Evolutionary conservation across 2,888 invertebrate species (phyloP).

Genomic region (Lasioglossum marginatum): DNA sequence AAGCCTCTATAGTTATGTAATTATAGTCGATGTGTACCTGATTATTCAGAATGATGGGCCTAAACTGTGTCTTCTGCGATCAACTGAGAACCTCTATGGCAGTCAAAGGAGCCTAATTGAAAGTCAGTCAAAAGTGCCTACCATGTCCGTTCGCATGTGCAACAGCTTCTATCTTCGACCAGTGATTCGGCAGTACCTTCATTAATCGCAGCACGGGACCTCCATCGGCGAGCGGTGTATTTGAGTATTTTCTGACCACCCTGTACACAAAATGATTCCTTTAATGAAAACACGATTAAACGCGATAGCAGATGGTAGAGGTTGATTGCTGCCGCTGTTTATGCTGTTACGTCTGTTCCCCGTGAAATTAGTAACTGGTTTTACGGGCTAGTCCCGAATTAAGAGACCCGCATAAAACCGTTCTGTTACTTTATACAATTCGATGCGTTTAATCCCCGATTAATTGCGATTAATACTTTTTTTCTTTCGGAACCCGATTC

Average conservation of each 20-base stretch:
- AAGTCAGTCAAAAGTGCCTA: conserved; percentile 70
- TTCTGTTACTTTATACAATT: conserved; percentile 8
- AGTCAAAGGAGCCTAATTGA: conserved; percentile 69
- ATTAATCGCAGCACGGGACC: conserved; percentile 76
- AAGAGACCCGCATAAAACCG: not conserved
- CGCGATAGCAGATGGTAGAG: conserved; percentile 68
- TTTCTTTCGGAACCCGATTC: not conserved
- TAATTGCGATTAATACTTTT: not conserved
- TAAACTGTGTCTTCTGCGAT: not conserved
- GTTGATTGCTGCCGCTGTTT: conserved; percentile 50
- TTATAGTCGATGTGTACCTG: not conserved
- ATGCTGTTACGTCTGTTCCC: conserved; percentile 15
- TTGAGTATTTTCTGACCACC: conserved; percentile 71
- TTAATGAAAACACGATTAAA: conserved; percentile 76
- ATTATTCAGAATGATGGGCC: conserved; percentile 3
- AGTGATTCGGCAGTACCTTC: conserved; percentile 75
- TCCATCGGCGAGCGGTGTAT: conserved; percentile 70
- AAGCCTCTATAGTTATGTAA: conserved; percentile 3
- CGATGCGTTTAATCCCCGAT: not conserved
- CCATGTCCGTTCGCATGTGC: conserved; percentile 53
- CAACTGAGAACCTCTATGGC: conserved; percentile 64
- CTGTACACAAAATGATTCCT: conserved; percentile 69
- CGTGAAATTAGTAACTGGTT: conserved; percentile 25
- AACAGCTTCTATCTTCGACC: conserved; percentile 69
- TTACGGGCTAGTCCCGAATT: not conserved